These are phyloP conservation scores for Oikopleura albicans DNA, from an alignment of 23 tunicate species.

Conservation along the genomic window DNA sequence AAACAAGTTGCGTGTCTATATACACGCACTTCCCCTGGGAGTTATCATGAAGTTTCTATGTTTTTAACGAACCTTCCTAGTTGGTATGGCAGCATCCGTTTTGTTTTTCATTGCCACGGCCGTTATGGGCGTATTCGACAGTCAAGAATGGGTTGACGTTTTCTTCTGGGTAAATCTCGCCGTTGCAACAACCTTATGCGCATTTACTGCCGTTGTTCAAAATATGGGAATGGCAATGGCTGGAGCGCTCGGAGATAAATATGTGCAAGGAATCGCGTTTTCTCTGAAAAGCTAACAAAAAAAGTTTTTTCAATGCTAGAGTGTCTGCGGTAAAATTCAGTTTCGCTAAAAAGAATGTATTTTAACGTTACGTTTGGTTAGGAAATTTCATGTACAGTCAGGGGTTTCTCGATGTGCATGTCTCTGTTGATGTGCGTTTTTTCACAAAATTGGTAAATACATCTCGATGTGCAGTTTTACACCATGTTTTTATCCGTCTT, in stretches of 20 bases:
- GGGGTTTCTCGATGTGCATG: too few relatives aligned
- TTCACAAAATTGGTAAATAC: too few relatives aligned
- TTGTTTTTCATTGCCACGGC: neutral
- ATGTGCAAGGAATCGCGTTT: neutral
- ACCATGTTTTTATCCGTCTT: too few relatives aligned
- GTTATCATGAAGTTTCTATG: neutral
- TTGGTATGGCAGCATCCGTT: neutral
- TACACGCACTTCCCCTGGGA: too few relatives aligned
- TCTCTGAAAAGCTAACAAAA: neutral
- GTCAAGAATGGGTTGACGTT: neutral
- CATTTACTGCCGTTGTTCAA: neutral
- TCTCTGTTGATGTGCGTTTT: too few relatives aligned
- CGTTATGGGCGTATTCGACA: neutral
- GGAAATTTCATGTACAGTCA: too few relatives aligned
- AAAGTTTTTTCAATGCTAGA: too few relatives aligned
- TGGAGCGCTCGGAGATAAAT: neutral
- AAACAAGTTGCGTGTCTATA: too few relatives aligned
- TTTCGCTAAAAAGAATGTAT: too few relatives aligned
- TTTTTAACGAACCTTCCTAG: neutral
- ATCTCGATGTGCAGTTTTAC: too few relatives aligned
- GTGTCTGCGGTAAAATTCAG: too few relatives aligned
- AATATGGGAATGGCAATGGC: conserved; percentile 19
- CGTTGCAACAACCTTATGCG: neutral
- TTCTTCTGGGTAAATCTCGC: conserved; percentile 9
- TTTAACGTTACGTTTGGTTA: too few relatives aligned